These are phyloP conservation scores for Riparia riparia DNA, from an alignment of 2,113 vertebrate genomes.

Conservation along the genomic window DNA sequence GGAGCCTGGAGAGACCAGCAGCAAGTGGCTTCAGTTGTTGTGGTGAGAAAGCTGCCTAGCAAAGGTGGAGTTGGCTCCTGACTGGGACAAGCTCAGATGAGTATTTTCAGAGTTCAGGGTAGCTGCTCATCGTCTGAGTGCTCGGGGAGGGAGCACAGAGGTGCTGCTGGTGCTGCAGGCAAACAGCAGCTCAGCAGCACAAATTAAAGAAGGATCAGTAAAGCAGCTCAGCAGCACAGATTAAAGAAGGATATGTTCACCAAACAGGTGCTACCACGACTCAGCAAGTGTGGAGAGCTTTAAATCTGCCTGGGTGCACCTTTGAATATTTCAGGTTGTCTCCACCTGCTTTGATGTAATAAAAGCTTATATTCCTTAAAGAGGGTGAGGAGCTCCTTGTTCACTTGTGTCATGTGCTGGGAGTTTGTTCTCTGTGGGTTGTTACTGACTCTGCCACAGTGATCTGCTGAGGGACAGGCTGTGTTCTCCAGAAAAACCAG, in stretches of 20 bases:
- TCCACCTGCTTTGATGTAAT: constrained; percentile 15
- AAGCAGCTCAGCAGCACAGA: background rate
- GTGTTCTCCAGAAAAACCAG: constrained; percentile 5
- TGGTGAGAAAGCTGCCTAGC: constrained; percentile 20
- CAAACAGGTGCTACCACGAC: background rate
- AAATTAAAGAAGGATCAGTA: background rate
- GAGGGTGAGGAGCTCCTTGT: background rate
- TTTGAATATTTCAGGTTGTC: constrained; percentile 8
- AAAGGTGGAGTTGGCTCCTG: background rate
- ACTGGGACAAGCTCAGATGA: background rate
- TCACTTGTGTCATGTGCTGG: background rate
- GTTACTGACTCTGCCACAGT: background rate
- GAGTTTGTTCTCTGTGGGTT: background rate
- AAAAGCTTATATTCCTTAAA: background rate
- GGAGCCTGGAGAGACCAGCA: background rate
- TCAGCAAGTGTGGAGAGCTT: background rate
- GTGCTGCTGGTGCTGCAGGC: constrained; percentile 33
- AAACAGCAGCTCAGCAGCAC: background rate
- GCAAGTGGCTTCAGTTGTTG: background rate
- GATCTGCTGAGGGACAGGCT: background rate
- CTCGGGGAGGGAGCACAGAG: background rate
- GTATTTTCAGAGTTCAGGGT: background rate
- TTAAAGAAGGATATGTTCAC: background rate
- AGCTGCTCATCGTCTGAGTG: background rate
- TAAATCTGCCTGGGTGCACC: background rate